Evolutionary conservation across 2,797 vertebrate species (phyloP).

Genomic region (Galaxias olidus): DNA sequence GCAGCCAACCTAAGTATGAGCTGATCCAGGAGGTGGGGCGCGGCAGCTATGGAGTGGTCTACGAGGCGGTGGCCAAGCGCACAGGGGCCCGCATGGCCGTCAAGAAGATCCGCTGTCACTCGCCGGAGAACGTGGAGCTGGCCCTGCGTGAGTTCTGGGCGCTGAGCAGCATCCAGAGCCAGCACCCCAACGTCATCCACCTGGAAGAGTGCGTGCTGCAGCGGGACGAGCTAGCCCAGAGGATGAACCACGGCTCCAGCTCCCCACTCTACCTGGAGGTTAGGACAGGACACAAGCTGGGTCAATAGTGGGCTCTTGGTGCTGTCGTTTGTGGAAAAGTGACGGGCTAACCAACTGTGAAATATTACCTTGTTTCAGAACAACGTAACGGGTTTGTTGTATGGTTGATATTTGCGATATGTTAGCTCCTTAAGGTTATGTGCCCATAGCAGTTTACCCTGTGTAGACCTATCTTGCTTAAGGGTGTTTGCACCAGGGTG

Average conservation of each 20-base stretch:
- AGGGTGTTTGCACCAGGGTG: too few relatives aligned
- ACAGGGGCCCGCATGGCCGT: slow-evolving; percentile 90
- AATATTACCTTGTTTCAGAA: too few relatives aligned
- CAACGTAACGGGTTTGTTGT: too few relatives aligned
- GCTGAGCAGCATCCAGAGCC: slow-evolving; percentile 97
- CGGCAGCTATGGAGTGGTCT: slow-evolving; percentile 97
- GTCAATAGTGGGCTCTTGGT: not conserved
- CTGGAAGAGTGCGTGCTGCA: slow-evolving; percentile 96
- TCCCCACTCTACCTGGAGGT: slow-evolving; percentile 96
- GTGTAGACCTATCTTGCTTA: too few relatives aligned
- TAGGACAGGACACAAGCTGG: slow-evolving; percentile 14
- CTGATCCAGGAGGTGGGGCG: slow-evolving; percentile 98
- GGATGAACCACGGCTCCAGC: slow-evolving; percentile 93
- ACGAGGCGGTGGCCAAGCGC: slow-evolving; percentile 91
- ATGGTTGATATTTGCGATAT: too few relatives aligned
- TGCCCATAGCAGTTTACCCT: too few relatives aligned
- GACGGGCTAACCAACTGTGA: not conserved
- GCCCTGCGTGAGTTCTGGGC: slow-evolving; percentile 98
- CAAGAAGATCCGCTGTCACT: slow-evolving; percentile 97
- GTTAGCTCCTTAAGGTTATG: too few relatives aligned
- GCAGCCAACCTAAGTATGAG: slow-evolving; percentile 98
- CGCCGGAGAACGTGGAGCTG: slow-evolving; percentile 96
- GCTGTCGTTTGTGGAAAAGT: slow-evolving; percentile 1
- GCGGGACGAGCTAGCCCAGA: slow-evolving; percentile 92
- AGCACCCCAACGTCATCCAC: slow-evolving; percentile 97